Base-by-base conservation (phyloP, 1,140 invertebrate genomes). In the Drosophila kepulauana region DNA sequence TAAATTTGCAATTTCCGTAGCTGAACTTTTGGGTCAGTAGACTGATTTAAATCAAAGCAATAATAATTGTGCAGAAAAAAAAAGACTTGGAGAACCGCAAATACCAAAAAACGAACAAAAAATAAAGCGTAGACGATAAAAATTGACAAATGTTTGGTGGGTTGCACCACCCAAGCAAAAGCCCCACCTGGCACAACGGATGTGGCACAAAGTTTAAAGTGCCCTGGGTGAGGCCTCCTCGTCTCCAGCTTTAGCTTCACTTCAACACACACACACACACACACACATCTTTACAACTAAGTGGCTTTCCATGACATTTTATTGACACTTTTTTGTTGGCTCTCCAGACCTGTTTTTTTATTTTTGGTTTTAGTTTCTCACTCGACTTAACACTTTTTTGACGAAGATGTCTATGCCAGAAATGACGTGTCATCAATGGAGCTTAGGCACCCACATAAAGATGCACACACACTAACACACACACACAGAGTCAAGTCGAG, bases 1-100 rank as follows among this genome's bases (percentile, higher is more conserved):
- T 90, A 91, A 91, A 92, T 91, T 92, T 91, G 91, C 87, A 92
- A 91, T 92, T 91, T 92, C 91, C 91, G 84, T 78, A 88, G 91
- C 82, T 91, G 91, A 91, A 91, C 91, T 92, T 88, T 92, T 88
- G 81, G 90, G 91, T 92, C 91, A 92, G 79, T 85, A 85, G 81
- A 89, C 82, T 87, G 91, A 92, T 92, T 91, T 91, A 92, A 92
- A 91, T 92, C 91, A 92, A 92, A 89, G 59, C 78, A 75, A 79
- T 91, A 92, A 79, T 91, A 92, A 92, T 91, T 91, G 87, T 88
- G 84, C 82, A 69, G 57, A 66, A 80, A 51, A 45, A 65, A 59
- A 48, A 33, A 41, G 41, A 13, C 43, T 10, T n/a, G 16, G 46
- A 54, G 64, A 67, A 62, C 49, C 59, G 48, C 69, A 81, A 84